A percentile compares a stretch with the other conserved stretches of the same genome.
These are phyloP conservation scores for Bucco capensis DNA, from an alignment of 2,113 vertebrate species.

Conservation along the genomic window DNA sequence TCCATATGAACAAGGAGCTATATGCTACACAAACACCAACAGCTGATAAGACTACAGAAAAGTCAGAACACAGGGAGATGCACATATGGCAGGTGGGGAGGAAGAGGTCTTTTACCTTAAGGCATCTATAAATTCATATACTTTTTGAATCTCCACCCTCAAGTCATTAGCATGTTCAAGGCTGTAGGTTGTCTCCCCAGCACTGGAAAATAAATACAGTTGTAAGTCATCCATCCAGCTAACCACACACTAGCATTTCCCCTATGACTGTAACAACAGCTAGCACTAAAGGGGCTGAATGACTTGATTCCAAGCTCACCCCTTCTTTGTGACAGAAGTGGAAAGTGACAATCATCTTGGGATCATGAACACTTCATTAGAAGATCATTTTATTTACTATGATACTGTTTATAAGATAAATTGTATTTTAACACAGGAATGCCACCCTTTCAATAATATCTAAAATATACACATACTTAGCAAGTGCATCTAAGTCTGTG, in stretches of 20 bases:
- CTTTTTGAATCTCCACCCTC: constrained; percentile 91
- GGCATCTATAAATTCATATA: constrained; percentile 92
- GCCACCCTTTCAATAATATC: not conserved
- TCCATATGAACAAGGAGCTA: not conserved
- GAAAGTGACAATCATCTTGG: not conserved
- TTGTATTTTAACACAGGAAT: not conserved
- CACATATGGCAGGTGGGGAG: not conserved
- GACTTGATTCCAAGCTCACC: not conserved
- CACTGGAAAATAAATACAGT: constrained; percentile 70
- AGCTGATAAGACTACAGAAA: not conserved
- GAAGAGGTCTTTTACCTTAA: constrained; percentile 80
- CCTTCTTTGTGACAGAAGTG: not conserved
- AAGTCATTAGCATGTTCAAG: constrained; percentile 86
- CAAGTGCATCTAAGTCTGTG: not conserved
- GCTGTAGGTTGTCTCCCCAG: constrained; percentile 89
- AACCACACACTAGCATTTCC: too few species aligned
- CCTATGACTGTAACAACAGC: not conserved
- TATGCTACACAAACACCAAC: not conserved
- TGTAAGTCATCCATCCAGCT: not conserved
- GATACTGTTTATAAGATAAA: not conserved
- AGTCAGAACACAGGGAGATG: not conserved
- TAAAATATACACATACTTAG: not conserved
- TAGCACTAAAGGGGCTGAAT: not conserved
- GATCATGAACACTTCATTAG: not conserved
- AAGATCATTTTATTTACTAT: not conserved